A percentile compares a stretch with the other conserved stretches of the same genome.
Conservation (phyloP, 2,888 invertebrate genomes). For the Tortricodes alternella region DNA sequence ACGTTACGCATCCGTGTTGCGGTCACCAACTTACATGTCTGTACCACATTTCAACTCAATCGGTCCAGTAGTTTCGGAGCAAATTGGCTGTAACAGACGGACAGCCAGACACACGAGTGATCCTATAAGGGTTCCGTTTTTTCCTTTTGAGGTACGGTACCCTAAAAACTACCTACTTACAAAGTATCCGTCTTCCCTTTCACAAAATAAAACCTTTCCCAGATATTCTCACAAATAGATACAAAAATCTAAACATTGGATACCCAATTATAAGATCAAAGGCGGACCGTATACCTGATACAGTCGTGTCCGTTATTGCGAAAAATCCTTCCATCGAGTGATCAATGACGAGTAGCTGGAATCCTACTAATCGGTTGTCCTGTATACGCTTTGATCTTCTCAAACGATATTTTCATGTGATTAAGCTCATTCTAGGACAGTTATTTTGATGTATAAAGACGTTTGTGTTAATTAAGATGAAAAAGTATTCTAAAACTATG, state of each 20-base stretch:
- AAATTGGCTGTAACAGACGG: too few relatives aligned
- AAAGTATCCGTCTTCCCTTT: too few relatives aligned
- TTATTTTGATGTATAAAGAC: slow-evolving; percentile 7
- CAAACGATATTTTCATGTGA: slow-evolving; percentile 15
- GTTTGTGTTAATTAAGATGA: slow-evolving; percentile 8
- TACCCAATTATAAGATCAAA: slow-evolving; percentile 13
- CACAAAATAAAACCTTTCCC: neutral
- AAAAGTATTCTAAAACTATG: too few relatives aligned
- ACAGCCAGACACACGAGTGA: too few relatives aligned
- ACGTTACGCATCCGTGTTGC: too few relatives aligned
- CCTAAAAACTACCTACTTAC: too few relatives aligned
- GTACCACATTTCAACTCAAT: too few relatives aligned
- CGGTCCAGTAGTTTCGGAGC: too few relatives aligned
- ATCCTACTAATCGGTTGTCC: slow-evolving; percentile 13
- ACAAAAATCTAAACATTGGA: neutral
- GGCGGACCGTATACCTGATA: slow-evolving; percentile 5
- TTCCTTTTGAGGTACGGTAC: too few relatives aligned
- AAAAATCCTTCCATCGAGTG: neutral
- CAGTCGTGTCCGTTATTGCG: neutral
- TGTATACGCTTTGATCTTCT: slow-evolving; percentile 9
- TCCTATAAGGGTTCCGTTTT: too few relatives aligned
- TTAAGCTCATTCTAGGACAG: neutral
- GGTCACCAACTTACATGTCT: too few relatives aligned
- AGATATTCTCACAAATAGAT: neutral
- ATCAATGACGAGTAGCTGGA: slow-evolving; percentile 4